Percentiles rank a stretch among this genome's conserved stretches.
Conservation (phyloP, 2,888 invertebrate species). For the Hemicrepidius hirtus region DNA sequence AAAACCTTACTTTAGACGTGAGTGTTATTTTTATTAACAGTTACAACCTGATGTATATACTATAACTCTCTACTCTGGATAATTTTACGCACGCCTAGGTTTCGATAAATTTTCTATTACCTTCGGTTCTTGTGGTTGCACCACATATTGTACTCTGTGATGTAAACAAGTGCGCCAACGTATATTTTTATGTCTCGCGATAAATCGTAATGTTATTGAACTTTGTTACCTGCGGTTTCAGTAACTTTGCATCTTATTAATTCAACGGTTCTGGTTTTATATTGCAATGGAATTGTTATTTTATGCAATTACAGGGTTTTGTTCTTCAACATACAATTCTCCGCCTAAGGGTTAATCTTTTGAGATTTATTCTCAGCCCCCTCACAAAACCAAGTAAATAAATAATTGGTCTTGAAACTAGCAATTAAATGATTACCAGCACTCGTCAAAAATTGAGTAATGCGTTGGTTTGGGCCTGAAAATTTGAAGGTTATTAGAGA, state of each 20-base stretch:
- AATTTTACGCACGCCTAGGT: conserved; percentile 17
- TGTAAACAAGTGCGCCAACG: conserved; percentile 13
- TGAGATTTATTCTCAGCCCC: too few species aligned
- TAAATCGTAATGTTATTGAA: conserved; percentile 25
- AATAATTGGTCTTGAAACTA: too few species aligned
- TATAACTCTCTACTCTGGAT: not conserved
- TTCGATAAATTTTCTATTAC: conserved; percentile 11
- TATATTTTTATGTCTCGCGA: conserved; percentile 3
- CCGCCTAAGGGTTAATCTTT: too few species aligned
- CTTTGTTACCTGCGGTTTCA: conserved; percentile 15
- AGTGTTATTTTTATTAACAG: not conserved
- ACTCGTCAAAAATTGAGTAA: conserved; percentile 14
- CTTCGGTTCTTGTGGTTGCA: conserved; percentile 1
- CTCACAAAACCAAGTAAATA: too few species aligned
- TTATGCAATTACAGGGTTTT: too few species aligned
- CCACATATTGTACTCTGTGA: conserved; percentile 1
- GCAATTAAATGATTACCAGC: not conserved
- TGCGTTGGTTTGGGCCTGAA: not conserved
- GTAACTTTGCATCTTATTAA: conserved; percentile 18
- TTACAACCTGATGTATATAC: not conserved
- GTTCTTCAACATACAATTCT: too few species aligned
- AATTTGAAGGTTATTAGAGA: conserved; percentile 30
- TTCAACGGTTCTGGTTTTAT: not conserved
- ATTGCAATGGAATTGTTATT: not conserved
- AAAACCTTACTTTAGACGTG: too few species aligned